Evolutionary conservation across 2,113 vertebrate genomes (phyloP).

Genomic region (Tupaia tana): DNA sequence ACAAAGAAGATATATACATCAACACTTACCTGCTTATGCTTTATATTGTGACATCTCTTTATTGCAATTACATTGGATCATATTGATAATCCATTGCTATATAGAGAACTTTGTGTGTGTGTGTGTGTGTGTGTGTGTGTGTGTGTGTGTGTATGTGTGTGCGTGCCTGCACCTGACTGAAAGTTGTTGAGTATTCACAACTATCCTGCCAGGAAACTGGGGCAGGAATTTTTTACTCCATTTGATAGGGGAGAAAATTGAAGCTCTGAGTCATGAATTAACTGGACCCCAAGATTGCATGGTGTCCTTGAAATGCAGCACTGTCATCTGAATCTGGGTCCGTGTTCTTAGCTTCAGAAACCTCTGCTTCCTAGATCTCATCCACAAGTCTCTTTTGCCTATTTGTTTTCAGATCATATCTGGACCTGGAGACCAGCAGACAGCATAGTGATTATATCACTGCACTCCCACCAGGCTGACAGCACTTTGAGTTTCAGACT

Average conservation of each 20-base stretch:
- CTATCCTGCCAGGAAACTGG: background rate
- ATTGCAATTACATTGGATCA: background rate
- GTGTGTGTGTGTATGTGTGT: background rate
- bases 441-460: too few relatives aligned
- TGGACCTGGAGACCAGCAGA: too few relatives aligned
- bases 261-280: background rate
- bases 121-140: too few relatives aligned
- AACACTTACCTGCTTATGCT: background rate
- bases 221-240: background rate
- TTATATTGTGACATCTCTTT: background rate
- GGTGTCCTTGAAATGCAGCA: rapidly evolving
- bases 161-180: rapidly evolving
- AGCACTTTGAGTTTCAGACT: too few relatives aligned
- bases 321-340: rapidly evolving
- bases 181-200: background rate
- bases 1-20: background rate
- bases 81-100: background rate
- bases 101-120: too few relatives aligned
- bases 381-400: background rate
- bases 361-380: background rate
- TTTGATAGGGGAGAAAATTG: background rate
- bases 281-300: too few relatives aligned
- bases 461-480: too few relatives aligned
- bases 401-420: too few relatives aligned
- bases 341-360: background rate